A percentile compares a stretch with the other conserved stretches of the same genome.
These are phyloP conservation scores for Ictalurus punctatus DNA, from an alignment of 2,113 vertebrate species.

Conservation along the genomic window DNA sequence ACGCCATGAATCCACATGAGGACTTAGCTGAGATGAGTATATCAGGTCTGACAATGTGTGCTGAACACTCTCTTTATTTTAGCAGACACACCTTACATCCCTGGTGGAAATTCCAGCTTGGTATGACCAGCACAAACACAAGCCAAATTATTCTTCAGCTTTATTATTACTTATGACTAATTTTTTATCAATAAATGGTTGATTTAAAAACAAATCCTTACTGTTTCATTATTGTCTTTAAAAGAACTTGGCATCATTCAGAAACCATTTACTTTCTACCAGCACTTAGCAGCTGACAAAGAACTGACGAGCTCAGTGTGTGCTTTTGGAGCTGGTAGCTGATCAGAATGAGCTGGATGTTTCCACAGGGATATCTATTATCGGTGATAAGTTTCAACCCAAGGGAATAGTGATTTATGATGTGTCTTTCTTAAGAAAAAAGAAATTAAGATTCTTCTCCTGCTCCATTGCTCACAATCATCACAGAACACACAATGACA, in stretches of 20 bases:
- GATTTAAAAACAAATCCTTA: background rate
- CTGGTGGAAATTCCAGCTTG: background rate
- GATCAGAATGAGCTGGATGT: background rate
- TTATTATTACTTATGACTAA: background rate
- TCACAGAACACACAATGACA: background rate
- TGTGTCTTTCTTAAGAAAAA: background rate
- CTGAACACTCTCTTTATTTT: constrained; percentile 11
- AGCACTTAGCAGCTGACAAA: background rate
- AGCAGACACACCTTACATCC: background rate
- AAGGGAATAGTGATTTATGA: constrained; percentile 36
- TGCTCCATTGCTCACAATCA: constrained; percentile 25
- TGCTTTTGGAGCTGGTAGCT: background rate
- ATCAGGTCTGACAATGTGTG: background rate
- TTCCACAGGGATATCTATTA: constrained; percentile 31
- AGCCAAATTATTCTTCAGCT: background rate
- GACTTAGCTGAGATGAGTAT: background rate
- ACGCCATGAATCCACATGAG: background rate
- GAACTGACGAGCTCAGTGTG: background rate
- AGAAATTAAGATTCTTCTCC: background rate
- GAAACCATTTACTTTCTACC: background rate
- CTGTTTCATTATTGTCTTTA: background rate
- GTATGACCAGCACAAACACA: background rate
- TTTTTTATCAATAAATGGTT: background rate
- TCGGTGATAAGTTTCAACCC: constrained; percentile 10
- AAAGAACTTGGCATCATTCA: background rate